Evolutionary conservation across 2,113 vertebrate species (phyloP).

Genomic region (Xenus cinereus): DNA sequence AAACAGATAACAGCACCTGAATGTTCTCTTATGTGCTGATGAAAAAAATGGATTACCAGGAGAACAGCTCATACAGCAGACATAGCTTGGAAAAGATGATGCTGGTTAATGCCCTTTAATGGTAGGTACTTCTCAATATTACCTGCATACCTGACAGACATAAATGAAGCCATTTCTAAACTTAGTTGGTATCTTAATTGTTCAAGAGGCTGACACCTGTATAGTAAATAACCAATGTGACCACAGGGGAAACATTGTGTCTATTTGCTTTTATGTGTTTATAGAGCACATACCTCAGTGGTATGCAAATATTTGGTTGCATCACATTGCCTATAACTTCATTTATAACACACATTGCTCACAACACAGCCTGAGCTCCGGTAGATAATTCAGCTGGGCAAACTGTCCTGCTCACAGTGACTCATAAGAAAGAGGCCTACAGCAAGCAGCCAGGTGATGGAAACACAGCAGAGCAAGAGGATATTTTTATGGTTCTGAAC

Average conservation of each 20-base stretch:
- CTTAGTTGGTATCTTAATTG: background rate
- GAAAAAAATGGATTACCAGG: background rate
- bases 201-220: background rate
- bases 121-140: background rate
- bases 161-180: conserved; percentile 1
- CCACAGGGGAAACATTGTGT: background rate
- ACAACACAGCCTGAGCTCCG: background rate
- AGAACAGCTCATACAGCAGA: background rate
- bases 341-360: background rate
- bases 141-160: background rate
- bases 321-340: background rate
- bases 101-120: background rate
- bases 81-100: background rate
- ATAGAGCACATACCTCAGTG: background rate
- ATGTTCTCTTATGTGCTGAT: background rate
- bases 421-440: background rate
- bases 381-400: background rate
- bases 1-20: background rate
- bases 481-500: background rate
- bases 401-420: conserved; percentile 2
- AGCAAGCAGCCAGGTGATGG: background rate
- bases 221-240: background rate
- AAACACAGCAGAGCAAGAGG: background rate
- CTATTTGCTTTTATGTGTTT: conserved; percentile 23
- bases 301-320: conserved; percentile 8